Conservation (phyloP, 2,888 invertebrate genomes). For the Volucella inflata region DNA sequence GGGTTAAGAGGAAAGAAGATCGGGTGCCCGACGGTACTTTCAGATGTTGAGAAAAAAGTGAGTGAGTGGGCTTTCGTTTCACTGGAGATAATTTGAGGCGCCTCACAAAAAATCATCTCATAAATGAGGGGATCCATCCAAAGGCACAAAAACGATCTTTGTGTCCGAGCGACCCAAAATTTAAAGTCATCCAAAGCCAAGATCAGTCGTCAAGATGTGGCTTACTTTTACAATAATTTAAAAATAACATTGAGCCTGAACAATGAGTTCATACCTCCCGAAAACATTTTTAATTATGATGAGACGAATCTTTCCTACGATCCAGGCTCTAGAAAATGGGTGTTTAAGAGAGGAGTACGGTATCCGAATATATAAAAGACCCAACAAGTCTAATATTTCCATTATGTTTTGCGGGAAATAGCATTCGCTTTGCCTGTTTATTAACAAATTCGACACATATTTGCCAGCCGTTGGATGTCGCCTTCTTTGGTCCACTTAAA, state of each 20-base stretch:
- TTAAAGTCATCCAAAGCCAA: constrained; percentile 7
- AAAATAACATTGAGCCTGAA: constrained; percentile 8
- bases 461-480: too few relatives aligned
- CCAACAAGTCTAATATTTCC: constrained; percentile 11
- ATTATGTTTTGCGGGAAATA: constrained; percentile 32
- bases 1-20: too few relatives aligned
- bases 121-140: not conserved
- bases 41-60: too few relatives aligned
- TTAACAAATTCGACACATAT: too few relatives aligned
- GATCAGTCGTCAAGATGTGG: constrained; percentile 3
- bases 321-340: constrained; percentile 19
- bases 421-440: constrained; percentile 12
- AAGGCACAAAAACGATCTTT: not conserved
- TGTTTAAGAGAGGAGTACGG: constrained; percentile 20
- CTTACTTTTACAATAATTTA: too few relatives aligned
- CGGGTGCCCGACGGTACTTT: too few relatives aligned
- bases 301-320: constrained; percentile 26
- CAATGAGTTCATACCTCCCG: constrained; percentile 8
- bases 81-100: constrained; percentile 22
- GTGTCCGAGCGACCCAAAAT: constrained; percentile 2
- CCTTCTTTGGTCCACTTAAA: too few relatives aligned
- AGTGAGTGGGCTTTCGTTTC: constrained; percentile 27
- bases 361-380: constrained; percentile 20
- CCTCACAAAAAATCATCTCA: constrained; percentile 18
- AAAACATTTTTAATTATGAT: constrained; percentile 21